A percentile compares a stretch with the other conserved stretches of the same genome.
phyloP scores from a whole-genome alignment of 2,113 vertebrate species.

The Nansenia antarctica region DNA sequence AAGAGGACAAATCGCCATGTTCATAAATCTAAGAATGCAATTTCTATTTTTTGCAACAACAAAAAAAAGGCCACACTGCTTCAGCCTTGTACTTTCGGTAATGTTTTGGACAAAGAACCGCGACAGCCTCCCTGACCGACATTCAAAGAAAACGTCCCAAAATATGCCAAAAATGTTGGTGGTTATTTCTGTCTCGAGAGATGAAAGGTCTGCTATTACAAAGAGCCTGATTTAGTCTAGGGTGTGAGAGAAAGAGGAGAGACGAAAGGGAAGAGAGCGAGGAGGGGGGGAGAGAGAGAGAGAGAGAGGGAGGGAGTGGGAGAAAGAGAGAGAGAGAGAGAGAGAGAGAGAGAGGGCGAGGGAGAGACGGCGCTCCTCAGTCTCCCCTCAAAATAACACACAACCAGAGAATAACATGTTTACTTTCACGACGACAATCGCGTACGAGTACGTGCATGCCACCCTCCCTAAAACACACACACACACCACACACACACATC shows the following conservation, averaged over 20 bases:
- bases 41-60: neutral
- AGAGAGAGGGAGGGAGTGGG: neutral
- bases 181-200: constrained; percentile 68
- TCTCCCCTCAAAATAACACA: constrained; percentile 79
- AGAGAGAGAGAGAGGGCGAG: neutral
- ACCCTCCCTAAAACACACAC: constrained; percentile 9
- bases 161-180: constrained; percentile 71
- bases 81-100: constrained; percentile 64
- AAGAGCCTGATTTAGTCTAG: constrained; percentile 73
- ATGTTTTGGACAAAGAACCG: constrained; percentile 69
- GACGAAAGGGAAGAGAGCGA: too few species aligned
- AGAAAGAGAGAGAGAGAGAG: constrained; percentile 15
- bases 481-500: neutral
- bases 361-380: constrained; percentile 65
- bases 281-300: too few species aligned
- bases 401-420: constrained; percentile 71
- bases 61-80: constrained; percentile 49
- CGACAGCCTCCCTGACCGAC: constrained; percentile 55
- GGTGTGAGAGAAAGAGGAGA: constrained; percentile 69
- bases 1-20: constrained; percentile 21
- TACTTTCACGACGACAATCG: constrained; percentile 59
- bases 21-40: neutral
- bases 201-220: constrained; percentile 73
- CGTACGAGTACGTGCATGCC: neutral
- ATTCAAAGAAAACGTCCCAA: constrained; percentile 50